Evolutionary conservation across 2,797 vertebrate species (phyloP), one percentile per base, ranked within the genome.

Genomic region (Serranus cabrilla): DNA sequence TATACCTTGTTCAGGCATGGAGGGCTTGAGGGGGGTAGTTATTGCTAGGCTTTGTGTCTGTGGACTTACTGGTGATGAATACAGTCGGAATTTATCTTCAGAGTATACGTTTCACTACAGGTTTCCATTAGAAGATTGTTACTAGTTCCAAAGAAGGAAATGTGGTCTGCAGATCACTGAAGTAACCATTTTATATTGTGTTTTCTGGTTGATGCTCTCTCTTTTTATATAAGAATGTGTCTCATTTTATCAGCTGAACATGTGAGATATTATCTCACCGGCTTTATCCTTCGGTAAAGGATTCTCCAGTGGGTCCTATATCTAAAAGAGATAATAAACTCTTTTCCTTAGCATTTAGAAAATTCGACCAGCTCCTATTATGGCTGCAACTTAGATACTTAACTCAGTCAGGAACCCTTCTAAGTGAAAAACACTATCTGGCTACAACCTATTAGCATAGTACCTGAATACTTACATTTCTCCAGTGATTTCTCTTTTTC

Each of bases 21-120:
- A 76, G 57, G 50, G 63, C 72, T 79, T 45, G 17, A 74, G 73
- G 79, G 27, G 45, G 9, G 40, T 63, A 55, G 55, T 76, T 68
- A 56, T 50, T 56, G 31, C 31, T 61, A n/a, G 47, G 20, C 42
- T 84, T 76, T 67, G 56, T 75, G 61, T 77, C 71, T 62, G 23
- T 71, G 72, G 21, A 76, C 27, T 79, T 72, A 81, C 73, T 61
- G 49, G 31, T 56, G 78, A 55, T 73, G 60, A 72, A 80, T 79
- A 74, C 25, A 54, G 42, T 31, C 59, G 57, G 71, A 87, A 77
- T 63, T 16, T 67, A 45, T 82, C 42, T 31, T 50, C 11, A 49
- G 16, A 54, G 72, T 63, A 64, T 90, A 59, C 2, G 17, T 82
- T 87, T 81, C 47, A 78, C 52, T 21, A 5, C 9, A 42, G 52